Conservation (phyloP, 2,888 invertebrate genomes). For the Deilephila porcellus region DNA sequence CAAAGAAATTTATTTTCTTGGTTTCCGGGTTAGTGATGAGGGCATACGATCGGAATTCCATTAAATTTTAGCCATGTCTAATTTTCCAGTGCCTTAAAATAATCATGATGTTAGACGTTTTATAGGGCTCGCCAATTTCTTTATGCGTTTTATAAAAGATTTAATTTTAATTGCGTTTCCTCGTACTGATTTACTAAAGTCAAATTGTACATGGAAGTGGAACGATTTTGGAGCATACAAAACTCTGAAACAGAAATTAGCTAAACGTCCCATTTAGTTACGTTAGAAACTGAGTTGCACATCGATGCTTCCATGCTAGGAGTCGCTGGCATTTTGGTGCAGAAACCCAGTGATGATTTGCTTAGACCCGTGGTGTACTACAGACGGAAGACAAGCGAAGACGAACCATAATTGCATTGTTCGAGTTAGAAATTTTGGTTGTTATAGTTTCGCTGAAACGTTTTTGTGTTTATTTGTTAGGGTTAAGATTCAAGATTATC, state of each 20-base stretch:
- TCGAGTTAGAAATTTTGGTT: neutral
- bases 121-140: slow-evolving; percentile 49
- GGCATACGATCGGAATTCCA: slow-evolving; percentile 44
- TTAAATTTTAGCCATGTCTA: slow-evolving; percentile 37
- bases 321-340: too few relatives aligned
- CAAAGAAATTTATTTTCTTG: slow-evolving; percentile 43
- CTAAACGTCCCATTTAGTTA: neutral
- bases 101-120: slow-evolving; percentile 46
- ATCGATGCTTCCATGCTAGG: too few relatives aligned
- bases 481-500: neutral
- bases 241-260: neutral
- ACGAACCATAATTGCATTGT: neutral
- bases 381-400: neutral
- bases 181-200: slow-evolving; percentile 39
- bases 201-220: slow-evolving; percentile 39
- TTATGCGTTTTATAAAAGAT: slow-evolving; percentile 47
- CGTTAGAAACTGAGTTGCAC: too few relatives aligned
- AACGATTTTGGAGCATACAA: neutral
- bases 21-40: slow-evolving; percentile 40
- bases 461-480: neutral
- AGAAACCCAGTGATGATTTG: too few relatives aligned
- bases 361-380: neutral
- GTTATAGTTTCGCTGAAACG: neutral
- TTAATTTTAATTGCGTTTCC: slow-evolving; percentile 45
- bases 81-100: slow-evolving; percentile 41